Conservation (phyloP, 1,140 invertebrate species). For the Pollicipes pollicipes region DNA sequence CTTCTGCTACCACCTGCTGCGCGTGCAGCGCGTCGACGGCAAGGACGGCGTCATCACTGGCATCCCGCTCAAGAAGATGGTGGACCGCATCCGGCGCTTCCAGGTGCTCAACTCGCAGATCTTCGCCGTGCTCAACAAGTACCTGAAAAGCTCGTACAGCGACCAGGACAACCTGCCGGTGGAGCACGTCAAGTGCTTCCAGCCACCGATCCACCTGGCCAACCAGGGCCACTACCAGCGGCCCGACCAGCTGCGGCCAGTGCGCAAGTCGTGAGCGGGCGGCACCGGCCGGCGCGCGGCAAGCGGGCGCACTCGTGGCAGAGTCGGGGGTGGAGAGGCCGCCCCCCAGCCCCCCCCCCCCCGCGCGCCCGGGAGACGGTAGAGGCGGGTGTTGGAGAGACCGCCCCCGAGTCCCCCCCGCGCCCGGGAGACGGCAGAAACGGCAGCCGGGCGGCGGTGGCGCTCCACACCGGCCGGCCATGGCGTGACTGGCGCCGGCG, state of each 20-base stretch:
- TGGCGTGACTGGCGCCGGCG: no score
- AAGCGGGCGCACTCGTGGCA: no score
- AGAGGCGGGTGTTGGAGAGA: no score
- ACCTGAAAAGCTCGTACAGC: constrained; percentile 53
- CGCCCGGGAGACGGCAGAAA: no score
- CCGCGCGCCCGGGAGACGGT: no score
- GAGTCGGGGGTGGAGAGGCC: no score
- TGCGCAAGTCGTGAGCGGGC: background rate
- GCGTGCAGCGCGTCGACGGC: constrained; percentile 89
- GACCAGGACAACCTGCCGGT: constrained; percentile 71
- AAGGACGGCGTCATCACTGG: constrained; percentile 91
- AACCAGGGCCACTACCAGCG: constrained; percentile 23
- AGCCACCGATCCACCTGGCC: constrained; percentile 66
- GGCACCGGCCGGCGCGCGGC: no score
- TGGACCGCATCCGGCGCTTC: constrained; percentile 89
- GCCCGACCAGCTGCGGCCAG: constrained; percentile 10
- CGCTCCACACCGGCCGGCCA: no score
- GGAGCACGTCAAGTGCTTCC: constrained; percentile 92
- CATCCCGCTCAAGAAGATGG: constrained; percentile 88
- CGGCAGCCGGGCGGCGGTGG: no score
- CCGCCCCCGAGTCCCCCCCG: no score
- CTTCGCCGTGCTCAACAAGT: constrained; percentile 91
- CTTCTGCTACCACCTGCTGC: constrained; percentile 94
- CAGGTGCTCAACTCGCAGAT: constrained; percentile 98
- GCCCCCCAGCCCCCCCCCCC: no score